phyloP scores from a whole-genome alignment of 2,888 invertebrate genomes.

The Mycalesis mineus region DNA sequence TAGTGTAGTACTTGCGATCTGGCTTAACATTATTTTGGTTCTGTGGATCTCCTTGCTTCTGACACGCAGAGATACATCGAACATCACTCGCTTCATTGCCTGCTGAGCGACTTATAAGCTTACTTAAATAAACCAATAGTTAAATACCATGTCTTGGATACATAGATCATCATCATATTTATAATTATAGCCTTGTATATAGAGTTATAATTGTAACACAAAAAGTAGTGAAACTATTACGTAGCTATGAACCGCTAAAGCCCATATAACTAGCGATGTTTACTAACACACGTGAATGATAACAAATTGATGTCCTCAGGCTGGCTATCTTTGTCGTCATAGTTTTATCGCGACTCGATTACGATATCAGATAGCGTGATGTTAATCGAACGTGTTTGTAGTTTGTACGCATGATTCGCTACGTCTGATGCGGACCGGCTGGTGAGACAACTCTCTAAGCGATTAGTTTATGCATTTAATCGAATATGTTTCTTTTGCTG shows the following conservation, averaged over 20 bases:
- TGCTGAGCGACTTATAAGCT: no score
- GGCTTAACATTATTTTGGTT: no score
- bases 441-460: no score
- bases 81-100: no score
- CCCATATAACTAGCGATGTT: conserved; percentile 5
- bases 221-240: conserved; percentile 6
- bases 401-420: conserved; percentile 39
- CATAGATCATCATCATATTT: no score
- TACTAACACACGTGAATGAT: conserved; percentile 16
- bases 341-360: conserved; percentile 37
- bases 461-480: neutral
- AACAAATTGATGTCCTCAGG: conserved; percentile 15
- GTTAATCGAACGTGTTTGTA: conserved; percentile 65
- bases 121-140: no score
- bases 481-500: no score
- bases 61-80: no score
- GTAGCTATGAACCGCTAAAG: conserved; percentile 7
- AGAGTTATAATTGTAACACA: neutral
- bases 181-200: no score
- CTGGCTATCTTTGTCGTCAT: conserved; percentile 46
- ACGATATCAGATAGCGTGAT: conserved; percentile 63
- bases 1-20: no score
- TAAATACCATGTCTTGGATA: no score
- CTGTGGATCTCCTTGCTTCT: no score
- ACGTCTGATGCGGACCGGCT: neutral